Evolutionary conservation across 2,888 invertebrate species (phyloP).

Genomic region (Ennomos erosarius): DNA sequence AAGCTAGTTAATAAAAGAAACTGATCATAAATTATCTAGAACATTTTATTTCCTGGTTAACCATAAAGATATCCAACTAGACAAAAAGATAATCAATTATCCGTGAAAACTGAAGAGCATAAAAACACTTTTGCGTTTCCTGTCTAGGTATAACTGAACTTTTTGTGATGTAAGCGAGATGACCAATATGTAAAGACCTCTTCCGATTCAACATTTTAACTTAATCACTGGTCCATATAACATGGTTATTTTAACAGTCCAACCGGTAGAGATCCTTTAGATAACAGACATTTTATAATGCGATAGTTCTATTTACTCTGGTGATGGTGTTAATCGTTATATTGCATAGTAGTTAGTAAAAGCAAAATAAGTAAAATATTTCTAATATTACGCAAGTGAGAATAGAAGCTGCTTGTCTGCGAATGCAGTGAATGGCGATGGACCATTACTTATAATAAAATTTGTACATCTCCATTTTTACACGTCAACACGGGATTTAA

Average conservation of each 20-base stretch:
- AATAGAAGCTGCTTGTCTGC: conserved; percentile 54
- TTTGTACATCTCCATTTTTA: conserved; percentile 52
- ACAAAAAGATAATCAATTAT: conserved; percentile 36
- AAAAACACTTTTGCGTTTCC: conserved; percentile 31
- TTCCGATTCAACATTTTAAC: background rate
- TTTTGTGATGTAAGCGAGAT: conserved; percentile 26
- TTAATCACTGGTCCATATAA: conserved; percentile 2
- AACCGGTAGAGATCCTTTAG: conserved; percentile 13
- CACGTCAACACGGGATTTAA: conserved; percentile 8
- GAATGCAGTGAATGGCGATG: conserved; percentile 67
- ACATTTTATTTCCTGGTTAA: conserved; percentile 28
- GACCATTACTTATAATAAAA: conserved; percentile 55
- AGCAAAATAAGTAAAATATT: conserved; percentile 63
- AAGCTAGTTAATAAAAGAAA: conserved; percentile 6
- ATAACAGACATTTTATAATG: background rate
- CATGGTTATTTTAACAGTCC: conserved; percentile 6
- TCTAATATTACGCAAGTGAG: conserved; percentile 66
- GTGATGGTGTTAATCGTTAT: conserved; percentile 18
- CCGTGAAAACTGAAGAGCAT: conserved; percentile 32
- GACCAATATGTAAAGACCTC: conserved; percentile 20
- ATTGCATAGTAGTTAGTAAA: conserved; percentile 7
- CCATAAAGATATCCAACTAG: conserved; percentile 29
- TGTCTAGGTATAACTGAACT: conserved; percentile 23
- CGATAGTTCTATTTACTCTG: conserved; percentile 12
- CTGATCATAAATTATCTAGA: conserved; percentile 4